Conservation (phyloP, 2,113 vertebrate genomes). For the Mellivora capensis region DNA sequence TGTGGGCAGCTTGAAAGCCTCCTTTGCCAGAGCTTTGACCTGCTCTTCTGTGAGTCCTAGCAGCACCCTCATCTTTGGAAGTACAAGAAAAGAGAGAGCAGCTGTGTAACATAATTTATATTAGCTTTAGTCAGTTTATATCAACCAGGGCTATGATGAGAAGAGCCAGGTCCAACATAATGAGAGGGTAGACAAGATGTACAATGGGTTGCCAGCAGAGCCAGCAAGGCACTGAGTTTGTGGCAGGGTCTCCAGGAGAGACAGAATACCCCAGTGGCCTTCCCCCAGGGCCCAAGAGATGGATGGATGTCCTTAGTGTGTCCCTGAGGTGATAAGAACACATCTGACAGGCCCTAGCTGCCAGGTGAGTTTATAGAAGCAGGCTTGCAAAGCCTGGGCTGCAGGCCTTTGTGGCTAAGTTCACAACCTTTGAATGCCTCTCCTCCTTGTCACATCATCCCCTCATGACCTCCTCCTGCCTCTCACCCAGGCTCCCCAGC, state of each 20-base stretch:
- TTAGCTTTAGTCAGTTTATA: not conserved
- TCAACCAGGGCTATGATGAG: too few relatives aligned
- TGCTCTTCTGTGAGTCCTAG: not conserved
- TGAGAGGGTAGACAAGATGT: not conserved
- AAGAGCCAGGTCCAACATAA: not conserved
- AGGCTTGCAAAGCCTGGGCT: not conserved
- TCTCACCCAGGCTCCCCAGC: not conserved
- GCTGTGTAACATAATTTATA: not conserved
- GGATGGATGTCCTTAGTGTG: fast-evolving
- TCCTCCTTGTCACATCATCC: not conserved
- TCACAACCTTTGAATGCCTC: not conserved
- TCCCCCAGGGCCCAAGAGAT: not conserved
- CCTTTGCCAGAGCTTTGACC: not conserved
- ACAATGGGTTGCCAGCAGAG: not conserved
- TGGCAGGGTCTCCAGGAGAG: not conserved
- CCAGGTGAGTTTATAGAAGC: not conserved
- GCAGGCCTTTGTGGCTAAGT: not conserved
- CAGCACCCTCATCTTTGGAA: not conserved
- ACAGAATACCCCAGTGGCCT: not conserved
- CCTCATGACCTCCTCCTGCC: not conserved
- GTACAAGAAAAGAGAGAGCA: not conserved
- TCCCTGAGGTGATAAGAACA: not conserved
- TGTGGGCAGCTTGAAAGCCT: not conserved
- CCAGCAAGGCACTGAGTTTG: not conserved
- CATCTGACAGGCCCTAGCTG: fast-evolving